Base-by-base conservation (phyloP, 2,797 vertebrate genomes). In the Sebastiscus albofasciatus region DNA sequence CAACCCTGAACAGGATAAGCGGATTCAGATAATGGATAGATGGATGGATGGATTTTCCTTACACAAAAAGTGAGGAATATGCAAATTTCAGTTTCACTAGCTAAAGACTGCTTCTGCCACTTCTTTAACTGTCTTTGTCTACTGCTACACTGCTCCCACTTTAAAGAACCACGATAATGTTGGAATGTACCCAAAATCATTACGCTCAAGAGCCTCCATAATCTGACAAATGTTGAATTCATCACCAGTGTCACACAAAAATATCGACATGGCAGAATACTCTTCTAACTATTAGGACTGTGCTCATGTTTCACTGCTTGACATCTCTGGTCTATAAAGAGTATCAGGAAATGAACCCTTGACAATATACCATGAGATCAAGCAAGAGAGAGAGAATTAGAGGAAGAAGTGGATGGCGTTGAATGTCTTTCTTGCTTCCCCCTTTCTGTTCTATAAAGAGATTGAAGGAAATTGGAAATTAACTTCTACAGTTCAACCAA, bases 381-480 rank as follows among this genome's bases (percentile, higher is more conserved):
- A 58, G 20, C 9, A 20, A 55, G 16, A 26, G 39, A 60, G n/a
- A 68, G 12, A 31, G 5, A 49, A 27, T 16, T 5, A 56, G 22
- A 58, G 55, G 12, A 12, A 26, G 10, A 62, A 33, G 1, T 2
- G 8, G 29, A 10, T 11, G 1, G 3, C 2, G 6, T 42, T 31
- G 0, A 42, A 62, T 66, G 54, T 33, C n/a, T 65, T 14, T 62
- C 26, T 33, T 14, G 2, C 20, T 20, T 16, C 9, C n/a, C 8
- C 1, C 24, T 24, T 34, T 64, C 61, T 68, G 13, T 31, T 79
- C 31, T 39, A 67, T 68, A 49, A 71, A 80, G 14, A 67, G 59
- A 60, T 60, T 39, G 20, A 71, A 36, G 31, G 62, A 70, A 80
- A 82, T 62, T 29, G 33, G 29, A 84, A 64, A 85, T 79, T 27